Base-by-base conservation (phyloP, 2,888 invertebrate genomes). In the Melinaea menophilus region DNA sequence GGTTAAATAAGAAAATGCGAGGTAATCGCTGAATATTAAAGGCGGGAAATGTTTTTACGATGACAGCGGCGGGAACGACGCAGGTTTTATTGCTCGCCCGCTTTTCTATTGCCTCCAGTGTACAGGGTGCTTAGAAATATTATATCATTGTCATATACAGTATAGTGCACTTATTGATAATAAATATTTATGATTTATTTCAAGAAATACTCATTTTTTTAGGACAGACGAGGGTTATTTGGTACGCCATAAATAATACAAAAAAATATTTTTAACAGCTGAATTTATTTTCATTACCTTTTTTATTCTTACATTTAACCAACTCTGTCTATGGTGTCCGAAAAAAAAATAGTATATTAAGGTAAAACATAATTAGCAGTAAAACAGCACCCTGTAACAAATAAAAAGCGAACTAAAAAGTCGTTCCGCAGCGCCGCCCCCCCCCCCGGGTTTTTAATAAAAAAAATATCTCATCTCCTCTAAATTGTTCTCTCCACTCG, bases 401-500 rank as follows among this genome's bases (percentile, higher is more conserved):
- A 73, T 82, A 82, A 82, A 81, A 84, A 79, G 69, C 80, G 75
- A 84, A 88, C 85, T 86, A 88, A 88, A 88, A 89, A 83, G 88
- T 89, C 89, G 88, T 90, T 90, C 86, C 85, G 81, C 76, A 81
- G 85, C 80, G 84, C 83, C 79, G 80, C 82, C 78, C 78, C 73
- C 71, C 55, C 66, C 74, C 76, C 73, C 72, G 76, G 77, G 79
- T 81, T 88, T 89, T 90, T 87, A 86, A 85, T 85, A 86, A 88
- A 85, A 51, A 87, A 86, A 86, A 85, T 71, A 81, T 82, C 86
- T 82, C 89, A 88, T 88, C 88, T 87, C 85, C 84, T 85, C 86
- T 89, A 88, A 90, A 90, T 90, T 90, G 88, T 89, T 80, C 81
- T 77, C 79, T 76, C 77, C 79, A 79, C 86, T 86, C 82, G 80